phyloP scores from a whole-genome alignment of 2,888 invertebrate genomes.

The Coecobrya sp. region DNA sequence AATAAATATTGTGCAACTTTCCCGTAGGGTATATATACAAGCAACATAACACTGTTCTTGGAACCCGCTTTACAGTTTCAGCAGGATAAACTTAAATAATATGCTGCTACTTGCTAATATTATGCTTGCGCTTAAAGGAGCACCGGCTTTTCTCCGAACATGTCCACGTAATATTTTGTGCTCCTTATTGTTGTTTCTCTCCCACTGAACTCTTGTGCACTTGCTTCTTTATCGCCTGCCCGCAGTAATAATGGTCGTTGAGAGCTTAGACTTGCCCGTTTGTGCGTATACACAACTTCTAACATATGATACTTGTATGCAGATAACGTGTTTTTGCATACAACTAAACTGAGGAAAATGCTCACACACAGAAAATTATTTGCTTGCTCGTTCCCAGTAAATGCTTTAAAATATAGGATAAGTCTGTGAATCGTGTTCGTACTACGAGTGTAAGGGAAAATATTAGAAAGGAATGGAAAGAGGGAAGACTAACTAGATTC shows the following conservation, averaged over 20 bases:
- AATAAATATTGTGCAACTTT: conserved; percentile 80
- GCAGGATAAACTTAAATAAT: background rate
- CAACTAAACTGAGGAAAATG: conserved; percentile 24
- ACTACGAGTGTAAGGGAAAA: conserved; percentile 6
- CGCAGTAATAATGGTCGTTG: conserved; percentile 40
- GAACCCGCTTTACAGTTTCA: conserved; percentile 9
- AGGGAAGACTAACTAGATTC: conserved; percentile 67
- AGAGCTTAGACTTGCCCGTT: background rate
- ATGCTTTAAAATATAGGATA: conserved; percentile 33
- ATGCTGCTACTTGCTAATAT: background rate
- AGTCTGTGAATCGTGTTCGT: conserved; percentile 34
- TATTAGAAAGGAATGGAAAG: conserved; percentile 34
- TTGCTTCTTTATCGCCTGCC: conserved; percentile 27
- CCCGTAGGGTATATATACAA: conserved; percentile 39
- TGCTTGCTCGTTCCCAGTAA: conserved; percentile 24
- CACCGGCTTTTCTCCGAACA: conserved; percentile 13
- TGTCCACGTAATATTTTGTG: conserved; percentile 18
- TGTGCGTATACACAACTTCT: background rate
- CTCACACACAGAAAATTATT: conserved; percentile 40
- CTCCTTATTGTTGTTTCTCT: conserved; percentile 50
- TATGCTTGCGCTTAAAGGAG: background rate
- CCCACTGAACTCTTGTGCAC: background rate
- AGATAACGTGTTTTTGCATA: conserved; percentile 60
- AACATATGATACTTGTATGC: conserved; percentile 41
- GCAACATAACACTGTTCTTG: background rate